Base-by-base conservation (phyloP, 2,888 invertebrate genomes). In the Ectemnius cavifrons region DNA sequence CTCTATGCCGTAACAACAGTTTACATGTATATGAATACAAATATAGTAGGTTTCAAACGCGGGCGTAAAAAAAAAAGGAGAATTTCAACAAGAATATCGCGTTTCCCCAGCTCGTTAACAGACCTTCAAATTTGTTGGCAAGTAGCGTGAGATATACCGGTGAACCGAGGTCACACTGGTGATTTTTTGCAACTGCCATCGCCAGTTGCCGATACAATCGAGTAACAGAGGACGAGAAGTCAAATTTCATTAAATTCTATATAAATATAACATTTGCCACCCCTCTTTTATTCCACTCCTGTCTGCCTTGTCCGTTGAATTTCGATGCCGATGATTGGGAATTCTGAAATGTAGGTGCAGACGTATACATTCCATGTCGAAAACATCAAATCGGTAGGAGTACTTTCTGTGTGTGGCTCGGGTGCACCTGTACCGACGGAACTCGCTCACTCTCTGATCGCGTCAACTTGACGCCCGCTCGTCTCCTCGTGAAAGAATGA, bases 391-490 rank as follows among this genome's bases (percentile, higher is more conserved):
- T 52, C 52, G 52, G 52, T 5, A 14, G 16, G 52, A 52, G 52
- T 16, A 52, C 52, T 52, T 52, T 52, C 52, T 14, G 52, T 16
- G 16, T 8, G 37, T 37, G 37, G 23, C 23, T 23, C 23, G 47
- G 47, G 47, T 47, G 47, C 47, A 47, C 2, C 47, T 47, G 47
- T 47, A 11, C 52, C 52, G 13, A 6, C 52, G n/a, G 16, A 52
- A 16, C 52, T n/a, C 52, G 52, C 16, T 52, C 52, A 16, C 11
- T 37, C 11, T 37, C 37, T 52, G 52, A 52, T 37, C 52, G 52
- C 52, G 52, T 52, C 52, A 52, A 52, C 16, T 52, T 52, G 52
- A 52, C 52, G 52, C n/a, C n/a, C 16, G 52, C 52, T 16, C 52
- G 52, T 37, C n/a, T 52, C 52, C n/a, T 5, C 52, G 52, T 52